phyloP scores from a whole-genome alignment of 64 coral and sea anemone genomes.

The Montipora sp. region DNA sequence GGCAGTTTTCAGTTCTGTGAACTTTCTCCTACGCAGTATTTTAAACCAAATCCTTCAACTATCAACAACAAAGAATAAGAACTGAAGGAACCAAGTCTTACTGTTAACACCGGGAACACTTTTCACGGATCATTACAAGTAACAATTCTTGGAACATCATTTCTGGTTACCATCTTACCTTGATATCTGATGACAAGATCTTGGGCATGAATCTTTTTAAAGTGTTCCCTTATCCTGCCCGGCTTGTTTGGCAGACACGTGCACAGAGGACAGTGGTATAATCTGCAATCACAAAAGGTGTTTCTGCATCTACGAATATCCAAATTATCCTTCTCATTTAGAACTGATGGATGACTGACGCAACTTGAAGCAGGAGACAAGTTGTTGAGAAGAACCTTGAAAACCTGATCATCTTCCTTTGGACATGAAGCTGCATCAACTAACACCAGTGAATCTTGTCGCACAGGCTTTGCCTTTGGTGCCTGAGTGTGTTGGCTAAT shows the following conservation, averaged over 20 bases:
- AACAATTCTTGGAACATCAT: not conserved
- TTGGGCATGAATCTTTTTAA: slow-evolving; percentile 86
- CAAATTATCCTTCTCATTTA: slow-evolving; percentile 50
- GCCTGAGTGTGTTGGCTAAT: slow-evolving; percentile 10
- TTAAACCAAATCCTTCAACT: too few relatives aligned
- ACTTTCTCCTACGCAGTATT: too few relatives aligned
- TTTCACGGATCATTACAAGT: too few relatives aligned
- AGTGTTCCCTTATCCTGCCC: slow-evolving; percentile 91
- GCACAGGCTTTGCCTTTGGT: slow-evolving; percentile 46
- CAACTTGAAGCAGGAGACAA: slow-evolving; percentile 47
- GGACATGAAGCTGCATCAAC: slow-evolving; percentile 26
- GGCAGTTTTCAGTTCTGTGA: too few relatives aligned
- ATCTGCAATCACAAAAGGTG: slow-evolving; percentile 88
- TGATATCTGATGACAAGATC: slow-evolving; percentile 91
- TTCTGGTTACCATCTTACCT: slow-evolving; percentile 3
- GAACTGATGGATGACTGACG: slow-evolving; percentile 77
- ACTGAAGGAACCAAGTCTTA: too few relatives aligned
- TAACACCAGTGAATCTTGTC: slow-evolving; percentile 67
- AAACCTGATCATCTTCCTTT: slow-evolving; percentile 80
- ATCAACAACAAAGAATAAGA: too few relatives aligned
- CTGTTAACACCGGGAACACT: too few relatives aligned
- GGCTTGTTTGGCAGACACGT: slow-evolving; percentile 94
- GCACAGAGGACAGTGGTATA: slow-evolving; percentile 92
- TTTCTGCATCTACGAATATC: slow-evolving; percentile 73
- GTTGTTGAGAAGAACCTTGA: slow-evolving; percentile 76